Evolutionary conservation across 2,888 invertebrate species (phyloP), one percentile per base, ranked within the genome.

Genomic region (Erpobdella octoculata): DNA sequence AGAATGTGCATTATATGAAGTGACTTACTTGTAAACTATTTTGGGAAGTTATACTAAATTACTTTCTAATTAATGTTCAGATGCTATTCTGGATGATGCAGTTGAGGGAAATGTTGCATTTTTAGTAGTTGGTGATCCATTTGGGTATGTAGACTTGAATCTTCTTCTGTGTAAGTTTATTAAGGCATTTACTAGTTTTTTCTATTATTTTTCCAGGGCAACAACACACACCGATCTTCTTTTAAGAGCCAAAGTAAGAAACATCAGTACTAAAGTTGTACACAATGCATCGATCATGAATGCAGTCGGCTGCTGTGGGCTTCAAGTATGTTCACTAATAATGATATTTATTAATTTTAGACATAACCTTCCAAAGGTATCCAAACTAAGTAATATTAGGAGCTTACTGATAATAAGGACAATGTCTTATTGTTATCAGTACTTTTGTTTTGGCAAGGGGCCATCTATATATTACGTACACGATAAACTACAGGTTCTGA

Each of bases 161-260:
- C 12, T 35, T 65, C 18, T 71, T 25, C 5, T 18, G 59, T 70
- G 61, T 36, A n/a, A 41, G 71, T 59, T 35, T 70, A 58, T 41
- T 61, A 15, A 33, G 41, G 12, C 38, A 18, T n/a, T 72, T 12
- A 41, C 9, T 41, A 46, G 18, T 71, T 46, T 21, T 35, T 21
- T 8, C 8, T 36, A 28, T n/a, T 4, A 28, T 3, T 33, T 5
- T 62, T 58, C 5, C 74, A 85, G 95, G 28, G 98, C 98, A 3
- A 98, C 98, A 9, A 98, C 98, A 0, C 98, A 98, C 80, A 91
- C 93, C 31, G 98, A 99, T 81, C 87, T 99, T 79, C 87, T 96
- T 71, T 84, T 98, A 71, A 86, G 97, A 79, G 96, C 96, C 38
- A 89, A 88, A 81, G 88, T 93, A 79, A 88, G 88, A 79, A 87